Evolutionary conservation across 2,888 invertebrate genomes (phyloP), one percentile per base, ranked within the genome.

Genomic region (Pristionchus arcanus): DNA sequence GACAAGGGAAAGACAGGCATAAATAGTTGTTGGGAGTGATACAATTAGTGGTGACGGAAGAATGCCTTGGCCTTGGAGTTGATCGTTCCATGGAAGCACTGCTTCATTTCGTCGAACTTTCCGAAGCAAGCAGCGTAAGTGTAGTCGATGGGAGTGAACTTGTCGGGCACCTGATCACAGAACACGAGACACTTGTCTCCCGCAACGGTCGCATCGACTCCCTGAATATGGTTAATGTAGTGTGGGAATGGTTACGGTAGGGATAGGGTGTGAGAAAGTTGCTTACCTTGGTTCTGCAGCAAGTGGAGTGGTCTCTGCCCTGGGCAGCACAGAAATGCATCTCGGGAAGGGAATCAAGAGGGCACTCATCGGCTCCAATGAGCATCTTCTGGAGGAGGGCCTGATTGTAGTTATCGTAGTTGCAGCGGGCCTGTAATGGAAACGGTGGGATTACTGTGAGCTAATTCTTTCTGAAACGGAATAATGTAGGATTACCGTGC

Each of bases 281-380:
- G 1, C 84, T 59, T 2, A 55, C 84, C 31, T 84, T 37, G 21
- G 59, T n/a, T 34, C 59, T 53, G 59, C 84, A 84, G 49, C 84
- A 84, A 19, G 28, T 34, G 37, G 84, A 84, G 59, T 84, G 84
- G 34, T 84, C 84, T 31, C 84, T 15, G 31, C 84, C 84, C 59
- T 84, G 84, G 53, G 84, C 84, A 19, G 84, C 84, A 25, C 84
- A 84, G 84, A 84, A 84, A 31, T 84, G 84, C 84, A 84, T 84
- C 53, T 84, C 84, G 59, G 86, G 63, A n/a, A 86, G 66, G 37
- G 86, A 86, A 86, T 86, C 86, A 37, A 86, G 86, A 84, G 84
- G 84, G 37, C 84, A 84, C 59, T 84, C 84, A 31, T 84, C 84
- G 4, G 28, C 84, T 31, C 84, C 84, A 19, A 84, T 59, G 28